Evolutionary conservation across 2,888 invertebrate species (phyloP).

Genomic region (Dysmachus trigonus): DNA sequence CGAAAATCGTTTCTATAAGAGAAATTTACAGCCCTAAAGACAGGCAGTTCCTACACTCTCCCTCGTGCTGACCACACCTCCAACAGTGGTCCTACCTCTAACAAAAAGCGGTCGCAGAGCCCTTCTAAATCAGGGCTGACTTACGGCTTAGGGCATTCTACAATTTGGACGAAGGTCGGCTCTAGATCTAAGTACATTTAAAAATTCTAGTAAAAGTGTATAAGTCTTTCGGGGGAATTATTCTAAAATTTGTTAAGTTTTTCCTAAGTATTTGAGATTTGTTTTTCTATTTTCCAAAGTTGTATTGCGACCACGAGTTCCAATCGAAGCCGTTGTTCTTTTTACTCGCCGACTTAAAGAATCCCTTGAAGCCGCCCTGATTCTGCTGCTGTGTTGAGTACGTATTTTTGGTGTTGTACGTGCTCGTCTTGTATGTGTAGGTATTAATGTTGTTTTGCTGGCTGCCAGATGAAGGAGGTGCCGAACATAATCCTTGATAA

Average conservation of each 20-base stretch:
- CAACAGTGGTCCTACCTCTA: background rate
- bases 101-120: background rate
- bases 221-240: conserved; percentile 22
- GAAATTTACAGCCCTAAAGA: background rate
- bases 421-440: conserved; percentile 60
- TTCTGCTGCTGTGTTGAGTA: conserved; percentile 33
- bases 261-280: conserved; percentile 7
- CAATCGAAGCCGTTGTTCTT: conserved; percentile 12
- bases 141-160: background rate
- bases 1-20: conserved; percentile 18
- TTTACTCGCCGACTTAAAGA: background rate
- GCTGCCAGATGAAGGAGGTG: conserved; percentile 66
- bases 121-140: conserved; percentile 12
- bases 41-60: conserved; percentile 33
- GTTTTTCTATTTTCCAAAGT: conserved; percentile 30
- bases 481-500: conserved; percentile 78
- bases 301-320: background rate
- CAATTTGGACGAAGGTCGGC: background rate
- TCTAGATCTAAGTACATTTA: background rate
- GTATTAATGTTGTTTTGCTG: conserved; percentile 59
- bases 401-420: conserved; percentile 54
- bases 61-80: background rate
- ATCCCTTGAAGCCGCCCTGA: background rate
- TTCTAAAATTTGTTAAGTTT: conserved; percentile 39
- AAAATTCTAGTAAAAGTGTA: conserved; percentile 25